Conservation (phyloP, 2,113 vertebrate species). For the Acrocephalus kingi region DNA sequence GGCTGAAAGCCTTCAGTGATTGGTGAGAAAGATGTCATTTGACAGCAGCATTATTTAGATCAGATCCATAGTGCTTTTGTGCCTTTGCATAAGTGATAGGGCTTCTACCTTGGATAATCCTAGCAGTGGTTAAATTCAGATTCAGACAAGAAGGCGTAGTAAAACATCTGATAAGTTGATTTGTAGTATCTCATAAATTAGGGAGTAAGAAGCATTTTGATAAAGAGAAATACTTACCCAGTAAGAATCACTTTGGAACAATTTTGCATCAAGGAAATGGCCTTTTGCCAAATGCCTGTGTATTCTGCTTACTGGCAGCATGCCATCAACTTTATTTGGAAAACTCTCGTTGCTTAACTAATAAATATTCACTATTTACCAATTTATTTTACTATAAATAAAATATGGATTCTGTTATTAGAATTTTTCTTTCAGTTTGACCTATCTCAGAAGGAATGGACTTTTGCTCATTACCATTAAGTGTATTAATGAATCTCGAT, state of each 20-base stretch:
- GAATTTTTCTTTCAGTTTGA: background rate
- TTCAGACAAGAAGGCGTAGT: slow-evolving; percentile 11
- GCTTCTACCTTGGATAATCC: background rate
- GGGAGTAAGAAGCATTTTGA: slow-evolving; percentile 27
- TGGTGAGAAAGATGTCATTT: background rate
- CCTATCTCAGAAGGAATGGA: background rate
- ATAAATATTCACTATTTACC: slow-evolving; percentile 44
- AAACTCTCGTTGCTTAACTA: slow-evolving; percentile 46
- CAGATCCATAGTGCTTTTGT: background rate
- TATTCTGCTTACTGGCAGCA: slow-evolving; percentile 20
- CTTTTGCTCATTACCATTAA: background rate
- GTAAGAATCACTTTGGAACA: slow-evolving; percentile 17
- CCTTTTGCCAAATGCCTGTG: slow-evolving; percentile 37
- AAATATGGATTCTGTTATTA: slow-evolving; percentile 3
- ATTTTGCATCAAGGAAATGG: slow-evolving; percentile 32
- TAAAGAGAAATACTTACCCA: slow-evolving; percentile 8
- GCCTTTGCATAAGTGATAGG: background rate
- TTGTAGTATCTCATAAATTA: slow-evolving; percentile 32
- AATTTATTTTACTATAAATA: slow-evolving; percentile 59
- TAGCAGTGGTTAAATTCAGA: slow-evolving; percentile 13
- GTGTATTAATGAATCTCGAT: background rate
- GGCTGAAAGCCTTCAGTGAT: background rate
- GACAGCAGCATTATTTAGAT: background rate
- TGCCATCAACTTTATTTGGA: slow-evolving; percentile 34
- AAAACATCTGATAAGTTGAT: slow-evolving; percentile 21